Conservation (phyloP, 23 tunicate species). For the Botrylloides violaceus region DNA sequence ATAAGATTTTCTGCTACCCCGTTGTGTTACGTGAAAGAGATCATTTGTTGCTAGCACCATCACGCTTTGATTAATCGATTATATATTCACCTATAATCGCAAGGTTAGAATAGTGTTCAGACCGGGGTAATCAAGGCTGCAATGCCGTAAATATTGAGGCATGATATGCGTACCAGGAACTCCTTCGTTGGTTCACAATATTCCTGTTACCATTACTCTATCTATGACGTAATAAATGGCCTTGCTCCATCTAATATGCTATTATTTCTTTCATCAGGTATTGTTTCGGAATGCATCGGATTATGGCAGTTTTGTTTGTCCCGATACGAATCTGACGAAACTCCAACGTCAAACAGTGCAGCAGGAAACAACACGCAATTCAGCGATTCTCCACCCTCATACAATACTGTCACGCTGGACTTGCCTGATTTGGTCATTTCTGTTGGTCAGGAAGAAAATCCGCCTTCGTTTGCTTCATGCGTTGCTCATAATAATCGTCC, state of each 20-base stretch:
- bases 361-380: neutral
- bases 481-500: neutral
- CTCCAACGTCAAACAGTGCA: neutral
- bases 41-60: too few species aligned
- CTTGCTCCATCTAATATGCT: neutral
- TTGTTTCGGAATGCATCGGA: constrained; percentile 8
- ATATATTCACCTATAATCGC: too few species aligned
- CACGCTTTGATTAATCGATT: too few species aligned
- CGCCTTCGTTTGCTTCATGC: constrained; percentile 15
- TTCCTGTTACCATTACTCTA: too few species aligned
- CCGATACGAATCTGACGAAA: constrained; percentile 3
- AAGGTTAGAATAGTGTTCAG: too few species aligned
- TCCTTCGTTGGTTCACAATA: too few species aligned
- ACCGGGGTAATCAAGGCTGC: too few species aligned
- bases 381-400: constrained; percentile 12
- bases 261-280: constrained; percentile 6
- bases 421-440: constrained; percentile 17
- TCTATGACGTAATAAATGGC: too few species aligned
- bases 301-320: constrained; percentile 6
- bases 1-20: too few species aligned
- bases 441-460: neutral
- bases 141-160: too few species aligned
- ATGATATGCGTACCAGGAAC: too few species aligned
- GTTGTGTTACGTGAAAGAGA: too few species aligned
- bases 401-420: constrained; percentile 5